These are phyloP conservation scores for Mesoligia furuncula DNA, from an alignment of 2,888 invertebrate genomes.

Conservation along the genomic window DNA sequence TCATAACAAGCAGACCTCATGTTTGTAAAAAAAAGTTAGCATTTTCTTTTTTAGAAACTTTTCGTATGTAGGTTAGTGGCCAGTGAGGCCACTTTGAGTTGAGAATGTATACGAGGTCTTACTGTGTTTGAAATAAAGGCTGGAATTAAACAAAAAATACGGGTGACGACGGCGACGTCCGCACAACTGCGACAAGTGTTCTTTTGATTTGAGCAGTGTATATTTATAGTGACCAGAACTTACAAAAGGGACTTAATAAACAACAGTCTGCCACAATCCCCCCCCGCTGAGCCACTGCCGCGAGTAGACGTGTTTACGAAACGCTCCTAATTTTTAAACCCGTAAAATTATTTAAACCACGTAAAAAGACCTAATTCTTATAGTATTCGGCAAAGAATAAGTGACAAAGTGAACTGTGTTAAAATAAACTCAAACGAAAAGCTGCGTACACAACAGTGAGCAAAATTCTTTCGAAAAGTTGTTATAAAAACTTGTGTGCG, in stretches of 20 bases:
- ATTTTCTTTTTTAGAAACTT: conserved; percentile 18
- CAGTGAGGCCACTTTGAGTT: conserved; percentile 38
- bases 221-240: conserved; percentile 47
- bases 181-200: conserved; percentile 48
- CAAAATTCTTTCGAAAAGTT: no score
- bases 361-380: no score
- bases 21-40: conserved; percentile 12
- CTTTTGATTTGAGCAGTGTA: conserved; percentile 48
- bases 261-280: conserved; percentile 5
- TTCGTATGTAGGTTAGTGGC: conserved; percentile 41
- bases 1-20: background rate
- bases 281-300: no score
- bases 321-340: no score
- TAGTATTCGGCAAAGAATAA: no score
- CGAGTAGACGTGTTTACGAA: no score
- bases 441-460: no score
- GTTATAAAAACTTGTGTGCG: no score
- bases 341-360: no score
- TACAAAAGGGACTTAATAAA: conserved; percentile 24
- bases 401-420: no score
- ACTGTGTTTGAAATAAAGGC: conserved; percentile 43
- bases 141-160: conserved; percentile 50
- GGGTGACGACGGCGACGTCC: conserved; percentile 6
- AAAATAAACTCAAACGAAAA: no score
- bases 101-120: conserved; percentile 32